Conservation (phyloP, 2,888 invertebrate species). For the Dolichomitus sp. region DNA sequence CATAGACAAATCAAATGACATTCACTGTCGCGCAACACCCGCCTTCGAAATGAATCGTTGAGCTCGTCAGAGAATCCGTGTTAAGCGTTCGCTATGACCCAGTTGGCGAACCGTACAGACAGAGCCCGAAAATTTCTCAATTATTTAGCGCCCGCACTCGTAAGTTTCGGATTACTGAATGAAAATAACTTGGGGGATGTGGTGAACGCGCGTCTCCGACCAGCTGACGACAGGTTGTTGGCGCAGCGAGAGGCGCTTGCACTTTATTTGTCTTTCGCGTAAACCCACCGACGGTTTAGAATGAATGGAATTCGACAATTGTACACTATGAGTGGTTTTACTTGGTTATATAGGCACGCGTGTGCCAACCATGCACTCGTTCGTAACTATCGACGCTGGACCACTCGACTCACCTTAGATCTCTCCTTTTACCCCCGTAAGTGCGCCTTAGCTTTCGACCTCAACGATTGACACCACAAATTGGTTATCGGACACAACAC, state of each 20-base stretch:
- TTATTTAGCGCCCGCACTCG: slow-evolving; percentile 64
- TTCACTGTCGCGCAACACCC: slow-evolving; percentile 30
- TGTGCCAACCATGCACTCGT: background rate
- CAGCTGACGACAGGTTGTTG: slow-evolving; percentile 72
- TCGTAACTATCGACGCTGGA: slow-evolving; percentile 12
- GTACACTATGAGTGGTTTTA: background rate
- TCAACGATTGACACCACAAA: background rate
- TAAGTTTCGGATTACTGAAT: slow-evolving; percentile 72
- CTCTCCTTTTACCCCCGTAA: background rate
- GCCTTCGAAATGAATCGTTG: background rate
- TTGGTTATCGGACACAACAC: slow-evolving; percentile 1
- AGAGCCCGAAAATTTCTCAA: slow-evolving; percentile 8
- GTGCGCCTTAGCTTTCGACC: background rate
- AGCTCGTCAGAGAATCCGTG: background rate
- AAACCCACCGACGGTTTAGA: slow-evolving; percentile 22
- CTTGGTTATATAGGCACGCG: background rate
- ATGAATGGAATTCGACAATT: slow-evolving; percentile 25
- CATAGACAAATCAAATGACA: slow-evolving; percentile 14
- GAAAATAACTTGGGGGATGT: slow-evolving; percentile 73
- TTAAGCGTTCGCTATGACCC: slow-evolving; percentile 32
- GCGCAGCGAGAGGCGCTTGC: slow-evolving; percentile 13
- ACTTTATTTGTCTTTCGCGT: slow-evolving; percentile 23
- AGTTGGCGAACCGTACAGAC: background rate
- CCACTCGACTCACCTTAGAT: too few relatives aligned
- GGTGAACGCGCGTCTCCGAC: slow-evolving; percentile 67